Percentiles rank a stretch among this genome's conserved stretches.
Conservation (phyloP, 2,113 vertebrate species). For the Phodopus roborovskii region DNA sequence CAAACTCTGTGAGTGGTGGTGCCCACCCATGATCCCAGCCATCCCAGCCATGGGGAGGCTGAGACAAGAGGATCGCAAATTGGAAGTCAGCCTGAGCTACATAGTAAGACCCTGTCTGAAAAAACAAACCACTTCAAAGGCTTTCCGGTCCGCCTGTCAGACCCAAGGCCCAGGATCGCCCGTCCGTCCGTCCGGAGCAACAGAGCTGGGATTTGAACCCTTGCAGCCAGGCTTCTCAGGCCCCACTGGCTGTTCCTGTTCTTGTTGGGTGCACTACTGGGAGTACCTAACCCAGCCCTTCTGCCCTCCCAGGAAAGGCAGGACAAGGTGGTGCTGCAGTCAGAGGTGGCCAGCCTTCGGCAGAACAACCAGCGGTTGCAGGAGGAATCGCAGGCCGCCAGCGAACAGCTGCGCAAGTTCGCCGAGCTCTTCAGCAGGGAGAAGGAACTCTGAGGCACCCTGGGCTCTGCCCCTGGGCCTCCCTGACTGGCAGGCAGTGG, state of each 20-base stretch:
- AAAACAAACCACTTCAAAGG: no score
- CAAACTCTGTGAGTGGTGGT: no score
- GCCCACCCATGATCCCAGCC: background rate
- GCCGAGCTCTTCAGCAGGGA: conserved; percentile 89
- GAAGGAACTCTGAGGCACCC: conserved; percentile 78
- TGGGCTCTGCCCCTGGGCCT: background rate
- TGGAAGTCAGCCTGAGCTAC: background rate
- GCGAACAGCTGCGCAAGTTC: conserved; percentile 94
- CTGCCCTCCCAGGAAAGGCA: conserved; percentile 91
- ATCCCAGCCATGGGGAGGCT: background rate
- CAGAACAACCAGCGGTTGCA: conserved; percentile 96
- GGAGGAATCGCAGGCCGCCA: conserved; percentile 91
- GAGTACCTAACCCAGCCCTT: background rate
- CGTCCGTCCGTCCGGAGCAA: background rate
- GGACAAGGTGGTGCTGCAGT: conserved; percentile 93
- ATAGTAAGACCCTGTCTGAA: background rate
- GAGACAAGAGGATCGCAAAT: background rate
- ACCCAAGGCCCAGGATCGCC: background rate
- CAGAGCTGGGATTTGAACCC: background rate
- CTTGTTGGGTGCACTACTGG: background rate
- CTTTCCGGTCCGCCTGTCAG: background rate
- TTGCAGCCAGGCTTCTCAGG: background rate
- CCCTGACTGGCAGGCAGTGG: background rate
- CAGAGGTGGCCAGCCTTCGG: conserved; percentile 93
- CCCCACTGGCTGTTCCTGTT: background rate